Conservation (phyloP, 2,797 vertebrate genomes). For the Crenuchus spilurus region DNA sequence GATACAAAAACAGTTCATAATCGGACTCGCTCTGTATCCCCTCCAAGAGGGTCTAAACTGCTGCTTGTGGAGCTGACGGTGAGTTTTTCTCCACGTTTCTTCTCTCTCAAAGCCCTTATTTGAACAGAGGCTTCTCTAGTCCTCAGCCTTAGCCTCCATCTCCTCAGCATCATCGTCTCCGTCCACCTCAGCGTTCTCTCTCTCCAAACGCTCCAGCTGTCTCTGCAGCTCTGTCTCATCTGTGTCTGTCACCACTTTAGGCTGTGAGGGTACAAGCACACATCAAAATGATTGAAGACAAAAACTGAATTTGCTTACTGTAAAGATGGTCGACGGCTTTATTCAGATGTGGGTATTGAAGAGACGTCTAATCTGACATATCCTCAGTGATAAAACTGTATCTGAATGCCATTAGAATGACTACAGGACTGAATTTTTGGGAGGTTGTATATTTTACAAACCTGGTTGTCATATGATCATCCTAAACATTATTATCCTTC, state of each 20-base stretch:
- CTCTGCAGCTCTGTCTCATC: constrained; percentile 96
- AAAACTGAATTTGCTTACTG: no score
- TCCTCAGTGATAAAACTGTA: no score
- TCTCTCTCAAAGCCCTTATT: neutral
- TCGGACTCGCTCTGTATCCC: constrained; percentile 34
- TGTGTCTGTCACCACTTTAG: constrained; percentile 98
- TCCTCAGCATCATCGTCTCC: constrained; percentile 96
- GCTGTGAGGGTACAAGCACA: constrained; percentile 70
- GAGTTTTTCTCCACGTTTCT: neutral
- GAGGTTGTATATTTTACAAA: no score
- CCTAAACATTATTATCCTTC: no score
- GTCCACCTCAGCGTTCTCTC: constrained; percentile 98
- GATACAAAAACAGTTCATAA: constrained; percentile 46
- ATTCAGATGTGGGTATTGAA: no score
- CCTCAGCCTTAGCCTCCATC: constrained; percentile 98
- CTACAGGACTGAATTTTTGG: no score
- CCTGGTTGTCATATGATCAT: no score
- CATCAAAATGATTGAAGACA: no score
- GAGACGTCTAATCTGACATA: no score
- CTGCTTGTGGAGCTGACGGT: neutral
- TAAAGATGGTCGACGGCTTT: no score
- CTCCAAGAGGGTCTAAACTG: neutral
- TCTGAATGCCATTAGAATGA: no score
- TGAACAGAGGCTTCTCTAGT: constrained; percentile 71
- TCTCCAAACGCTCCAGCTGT: constrained; percentile 93